phyloP scores from a whole-genome alignment of 1,140 invertebrate genomes.

The Adoxophyes honmai region DNA sequence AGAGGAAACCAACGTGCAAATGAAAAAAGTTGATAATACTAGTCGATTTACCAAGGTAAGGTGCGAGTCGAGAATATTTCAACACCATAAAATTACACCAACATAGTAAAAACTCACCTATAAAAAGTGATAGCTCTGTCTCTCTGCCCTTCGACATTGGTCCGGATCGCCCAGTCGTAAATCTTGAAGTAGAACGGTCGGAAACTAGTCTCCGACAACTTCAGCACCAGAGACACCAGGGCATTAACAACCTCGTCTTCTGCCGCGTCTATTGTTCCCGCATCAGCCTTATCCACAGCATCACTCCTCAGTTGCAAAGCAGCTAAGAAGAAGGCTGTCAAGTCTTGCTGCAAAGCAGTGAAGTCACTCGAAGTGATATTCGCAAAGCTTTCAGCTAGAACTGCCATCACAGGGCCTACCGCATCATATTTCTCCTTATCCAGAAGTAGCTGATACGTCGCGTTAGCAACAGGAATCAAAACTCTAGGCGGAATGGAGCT shows the following conservation, averaged over 20 bases:
- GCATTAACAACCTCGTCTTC: constrained; percentile 87
- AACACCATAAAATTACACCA: too few relatives aligned
- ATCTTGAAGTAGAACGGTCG: constrained; percentile 91
- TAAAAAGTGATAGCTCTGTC: constrained; percentile 88
- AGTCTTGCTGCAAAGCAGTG: constrained; percentile 79
- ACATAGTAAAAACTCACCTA: constrained; percentile 70
- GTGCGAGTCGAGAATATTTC: too few relatives aligned
- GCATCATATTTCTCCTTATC: constrained; percentile 78
- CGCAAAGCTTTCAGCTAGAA: constrained; percentile 84
- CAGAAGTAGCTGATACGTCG: constrained; percentile 81
- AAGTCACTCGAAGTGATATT: constrained; percentile 80
- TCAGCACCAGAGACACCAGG: constrained; percentile 87
- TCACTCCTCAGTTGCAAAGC: constrained; percentile 84
- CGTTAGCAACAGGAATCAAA: constrained; percentile 85
- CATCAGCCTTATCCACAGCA: constrained; percentile 49
- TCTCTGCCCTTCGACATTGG: constrained; percentile 77
- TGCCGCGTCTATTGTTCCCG: constrained; percentile 58
- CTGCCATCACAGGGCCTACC: constrained; percentile 84
- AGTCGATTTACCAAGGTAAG: too few relatives aligned
- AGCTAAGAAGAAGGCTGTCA: constrained; percentile 86
- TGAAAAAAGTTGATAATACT: too few relatives aligned
- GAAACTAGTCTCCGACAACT: constrained; percentile 92
- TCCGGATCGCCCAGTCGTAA: constrained; percentile 88
- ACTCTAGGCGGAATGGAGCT: constrained; percentile 84
- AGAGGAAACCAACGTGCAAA: too few relatives aligned